Evolutionary conservation across 92 coral and sea anemone species (phyloP).

Genomic region (Bergia sp.): DNA sequence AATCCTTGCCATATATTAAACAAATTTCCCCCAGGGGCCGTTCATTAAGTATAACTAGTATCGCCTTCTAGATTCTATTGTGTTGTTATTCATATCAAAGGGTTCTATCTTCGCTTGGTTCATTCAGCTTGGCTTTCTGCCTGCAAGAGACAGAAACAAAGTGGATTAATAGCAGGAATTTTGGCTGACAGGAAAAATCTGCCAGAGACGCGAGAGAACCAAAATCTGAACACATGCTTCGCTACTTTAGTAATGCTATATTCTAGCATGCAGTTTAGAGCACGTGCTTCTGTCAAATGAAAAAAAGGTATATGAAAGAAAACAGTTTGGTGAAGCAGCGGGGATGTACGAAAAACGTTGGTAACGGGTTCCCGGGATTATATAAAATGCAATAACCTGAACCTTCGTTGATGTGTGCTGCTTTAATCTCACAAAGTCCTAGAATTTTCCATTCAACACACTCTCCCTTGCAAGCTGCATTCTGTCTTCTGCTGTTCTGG

Average conservation of each 20-base stretch:
- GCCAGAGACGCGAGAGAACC: not conserved
- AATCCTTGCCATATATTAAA: not conserved
- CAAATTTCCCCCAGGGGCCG: not conserved
- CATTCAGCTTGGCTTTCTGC: slow-evolving; percentile 89
- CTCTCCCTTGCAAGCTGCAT: not conserved
- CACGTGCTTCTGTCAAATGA: not conserved
- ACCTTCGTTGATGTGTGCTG: too few species aligned
- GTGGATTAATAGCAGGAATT: slow-evolving; percentile 82
- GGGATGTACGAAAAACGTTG: not conserved
- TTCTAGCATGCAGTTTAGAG: slow-evolving; percentile 30
- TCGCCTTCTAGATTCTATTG: not conserved
- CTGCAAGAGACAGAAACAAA: slow-evolving; percentile 99
- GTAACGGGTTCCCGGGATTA: not conserved
- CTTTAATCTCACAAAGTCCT: not conserved
- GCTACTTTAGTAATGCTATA: not conserved
- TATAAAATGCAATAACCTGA: too few species aligned
- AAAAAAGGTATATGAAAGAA: not conserved
- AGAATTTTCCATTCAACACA: too few species aligned
- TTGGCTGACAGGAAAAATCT: not conserved
- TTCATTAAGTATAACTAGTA: not conserved
- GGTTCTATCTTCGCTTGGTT: slow-evolving; percentile 31
- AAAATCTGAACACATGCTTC: slow-evolving; percentile 2
- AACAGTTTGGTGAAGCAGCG: not conserved
- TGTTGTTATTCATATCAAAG: not conserved
- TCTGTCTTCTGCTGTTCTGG: not conserved